A percentile compares a stretch with the other conserved stretches of the same genome.
phyloP scores from a whole-genome alignment of 2,797 vertebrate genomes.

The Myiotriccus ornatus region DNA sequence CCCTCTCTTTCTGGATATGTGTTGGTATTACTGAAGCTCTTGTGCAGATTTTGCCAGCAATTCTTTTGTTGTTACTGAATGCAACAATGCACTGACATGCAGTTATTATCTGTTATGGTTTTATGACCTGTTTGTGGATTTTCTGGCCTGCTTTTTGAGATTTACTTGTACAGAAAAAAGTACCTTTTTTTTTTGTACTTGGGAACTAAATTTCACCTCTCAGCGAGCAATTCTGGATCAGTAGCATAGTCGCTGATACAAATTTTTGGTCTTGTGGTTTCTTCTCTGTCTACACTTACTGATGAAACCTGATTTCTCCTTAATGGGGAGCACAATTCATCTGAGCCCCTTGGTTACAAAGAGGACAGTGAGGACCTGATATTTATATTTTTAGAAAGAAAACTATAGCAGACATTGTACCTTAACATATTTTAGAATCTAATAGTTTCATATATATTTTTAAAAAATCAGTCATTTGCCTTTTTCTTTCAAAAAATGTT shows the following conservation, averaged over 20 bases:
- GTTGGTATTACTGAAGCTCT: not conserved
- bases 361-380: not conserved
- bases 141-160: not conserved
- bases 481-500: not conserved
- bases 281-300: not conserved
- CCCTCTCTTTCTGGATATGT: not conserved
- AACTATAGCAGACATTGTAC: not conserved
- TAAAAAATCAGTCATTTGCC: fast-evolving
- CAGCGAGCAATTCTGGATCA: not conserved
- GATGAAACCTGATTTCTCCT: not conserved
- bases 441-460: not conserved
- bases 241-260: not conserved
- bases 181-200: not conserved
- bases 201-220: not conserved
- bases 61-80: not conserved
- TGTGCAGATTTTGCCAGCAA: not conserved
- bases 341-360: not conserved
- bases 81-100: not conserved
- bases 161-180: not conserved
- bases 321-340: not conserved
- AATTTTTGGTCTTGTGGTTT: not conserved
- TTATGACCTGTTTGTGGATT: not conserved
- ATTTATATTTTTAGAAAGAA: not conserved
- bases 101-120: not conserved
- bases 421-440: not conserved